These are phyloP conservation scores for Pseudomyrmex gracilis DNA, from an alignment of 1,140 invertebrate species.

Conservation along the genomic window DNA sequence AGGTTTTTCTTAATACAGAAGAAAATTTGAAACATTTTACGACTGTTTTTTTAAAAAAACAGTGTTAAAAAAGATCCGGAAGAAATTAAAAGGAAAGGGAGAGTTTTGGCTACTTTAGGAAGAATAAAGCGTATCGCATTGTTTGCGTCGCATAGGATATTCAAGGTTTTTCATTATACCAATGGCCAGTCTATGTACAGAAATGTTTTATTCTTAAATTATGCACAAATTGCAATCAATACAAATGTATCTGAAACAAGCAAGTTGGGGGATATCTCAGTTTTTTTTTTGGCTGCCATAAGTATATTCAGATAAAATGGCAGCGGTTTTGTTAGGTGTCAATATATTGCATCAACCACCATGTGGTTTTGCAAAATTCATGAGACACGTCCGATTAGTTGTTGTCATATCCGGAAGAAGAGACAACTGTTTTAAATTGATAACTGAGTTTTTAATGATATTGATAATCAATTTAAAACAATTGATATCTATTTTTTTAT, in stretches of 20 bases:
- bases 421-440: conserved; percentile 81
- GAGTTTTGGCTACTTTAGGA: not conserved
- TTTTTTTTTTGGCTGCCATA: conserved; percentile 84
- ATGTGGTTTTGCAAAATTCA: conserved; percentile 81
- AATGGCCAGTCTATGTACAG: conserved; percentile 85
- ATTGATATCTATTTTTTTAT: conserved; percentile 83
- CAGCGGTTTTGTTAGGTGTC: conserved; percentile 84
- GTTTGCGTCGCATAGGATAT: conserved; percentile 30
- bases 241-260: conserved; percentile 87
- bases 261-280: conserved; percentile 86
- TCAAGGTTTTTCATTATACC: conserved; percentile 65
- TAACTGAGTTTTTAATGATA: conserved; percentile 68
- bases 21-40: not conserved
- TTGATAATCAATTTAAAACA: conserved; percentile 77
- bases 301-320: conserved; percentile 83
- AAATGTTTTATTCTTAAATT: conserved; percentile 87
- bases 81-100: no score
- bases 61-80: not conserved
- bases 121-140: not conserved
- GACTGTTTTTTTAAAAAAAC: not conserved
- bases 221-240: conserved; percentile 87
- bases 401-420: conserved; percentile 86
- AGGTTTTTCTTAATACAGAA: no score
- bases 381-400: conserved; percentile 85
- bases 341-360: conserved; percentile 82